These are phyloP conservation scores for Hydrophis major DNA, from an alignment of 2,797 vertebrate species.

Conservation along the genomic window DNA sequence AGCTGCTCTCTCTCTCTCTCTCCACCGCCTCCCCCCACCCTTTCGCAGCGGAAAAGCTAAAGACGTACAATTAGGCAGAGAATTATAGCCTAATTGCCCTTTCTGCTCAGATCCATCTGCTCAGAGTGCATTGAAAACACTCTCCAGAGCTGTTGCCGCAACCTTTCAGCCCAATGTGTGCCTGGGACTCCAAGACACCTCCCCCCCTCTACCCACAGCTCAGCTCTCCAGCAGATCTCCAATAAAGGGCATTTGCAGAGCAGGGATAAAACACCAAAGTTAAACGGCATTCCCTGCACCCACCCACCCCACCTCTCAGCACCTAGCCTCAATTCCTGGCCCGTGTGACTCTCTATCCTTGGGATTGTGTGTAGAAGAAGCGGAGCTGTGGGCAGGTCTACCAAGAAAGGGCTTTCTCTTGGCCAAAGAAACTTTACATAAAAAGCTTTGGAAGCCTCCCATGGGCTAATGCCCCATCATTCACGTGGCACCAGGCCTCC, in stretches of 20 bases:
- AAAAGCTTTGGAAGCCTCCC: not conserved
- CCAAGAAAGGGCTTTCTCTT: not conserved
- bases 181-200: not conserved
- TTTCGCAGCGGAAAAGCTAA: not conserved
- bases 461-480: not conserved
- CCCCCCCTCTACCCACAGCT: not conserved
- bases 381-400: not conserved
- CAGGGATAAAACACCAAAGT: not conserved
- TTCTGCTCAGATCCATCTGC: constrained; percentile 23
- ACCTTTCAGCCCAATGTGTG: not conserved
- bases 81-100: constrained; percentile 5
- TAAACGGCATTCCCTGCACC: not conserved
- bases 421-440: not conserved
- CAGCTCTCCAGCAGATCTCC: not conserved
- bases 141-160: not conserved
- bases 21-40: not conserved
- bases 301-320: too few relatives aligned
- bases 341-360: not conserved
- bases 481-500: not conserved
- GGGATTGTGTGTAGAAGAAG: not conserved
- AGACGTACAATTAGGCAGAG: not conserved
- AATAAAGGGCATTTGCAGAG: not conserved
- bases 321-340: not conserved
- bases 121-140: not conserved
- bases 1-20: rapidly evolving